phyloP scores from a whole-genome alignment of 2,888 invertebrate genomes.

The Endomychus coccineus region DNA sequence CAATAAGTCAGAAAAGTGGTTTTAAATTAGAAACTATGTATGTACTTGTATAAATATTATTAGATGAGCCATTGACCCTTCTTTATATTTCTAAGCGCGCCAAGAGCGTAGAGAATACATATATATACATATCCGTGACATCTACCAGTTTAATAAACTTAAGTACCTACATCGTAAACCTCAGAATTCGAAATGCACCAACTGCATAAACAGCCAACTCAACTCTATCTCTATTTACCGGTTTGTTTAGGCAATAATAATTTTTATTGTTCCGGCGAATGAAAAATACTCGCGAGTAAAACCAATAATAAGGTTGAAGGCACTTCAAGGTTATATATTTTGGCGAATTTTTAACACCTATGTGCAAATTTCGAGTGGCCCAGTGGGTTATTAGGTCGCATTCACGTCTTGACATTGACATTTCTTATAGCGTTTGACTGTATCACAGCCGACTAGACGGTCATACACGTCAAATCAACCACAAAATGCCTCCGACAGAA shows the following conservation, averaged over 20 bases:
- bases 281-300: slow-evolving; percentile 9
- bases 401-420: slow-evolving; percentile 18
- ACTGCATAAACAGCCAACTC: slow-evolving; percentile 21
- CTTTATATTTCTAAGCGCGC: slow-evolving; percentile 25
- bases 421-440: no score
- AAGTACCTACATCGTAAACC: slow-evolving; percentile 26
- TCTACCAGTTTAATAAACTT: slow-evolving; percentile 30
- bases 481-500: no score
- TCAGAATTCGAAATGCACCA: slow-evolving; percentile 27
- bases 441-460: no score
- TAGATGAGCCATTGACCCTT: slow-evolving; percentile 27
- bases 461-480: no score
- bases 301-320: slow-evolving; percentile 11
- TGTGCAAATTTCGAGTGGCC: slow-evolving; percentile 26
- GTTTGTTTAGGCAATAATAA: slow-evolving; percentile 23
- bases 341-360: slow-evolving; percentile 31
- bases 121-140: slow-evolving; percentile 22
- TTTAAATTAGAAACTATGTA: no score
- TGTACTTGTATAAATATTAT: slow-evolving; percentile 19
- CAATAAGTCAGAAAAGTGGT: no score
- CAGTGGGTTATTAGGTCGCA: slow-evolving; percentile 27
- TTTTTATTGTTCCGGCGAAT: slow-evolving; percentile 13
- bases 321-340: slow-evolving; percentile 27
- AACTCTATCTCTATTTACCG: slow-evolving; percentile 27
- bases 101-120: slow-evolving; percentile 6